Evolutionary conservation across 2,797 vertebrate species (phyloP), one percentile per base, ranked within the genome.

Genomic region (Chelmon rostratus): DNA sequence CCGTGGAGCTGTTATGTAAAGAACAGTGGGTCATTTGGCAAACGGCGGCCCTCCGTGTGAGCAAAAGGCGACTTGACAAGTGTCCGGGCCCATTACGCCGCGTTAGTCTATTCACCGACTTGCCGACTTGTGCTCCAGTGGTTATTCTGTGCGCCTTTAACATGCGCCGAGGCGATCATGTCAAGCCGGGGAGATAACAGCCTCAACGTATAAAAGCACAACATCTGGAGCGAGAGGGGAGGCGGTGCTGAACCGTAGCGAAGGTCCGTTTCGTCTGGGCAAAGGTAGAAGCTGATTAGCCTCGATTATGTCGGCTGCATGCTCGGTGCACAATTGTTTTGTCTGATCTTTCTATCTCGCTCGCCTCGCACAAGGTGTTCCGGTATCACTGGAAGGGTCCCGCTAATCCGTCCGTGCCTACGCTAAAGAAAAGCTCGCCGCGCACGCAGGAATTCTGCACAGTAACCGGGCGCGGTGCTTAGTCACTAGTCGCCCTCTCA

Each of bases 21-120:
- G 75, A 83, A 78, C 78, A 82, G 89, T 37, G 89, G 91, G 91
- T 93, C 89, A 89, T 90, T 92, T 90, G 87, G 90, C 89, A 86
- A 89, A 84, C 62, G 57, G 46, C 73, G 63, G 79, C 77, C 57
- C 63, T 67, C 16, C 4, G 11, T 52, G 85, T 95, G 93, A 95
- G 91, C 73, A 78, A 89, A 81, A 93, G 81, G 84, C 83, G 80
- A 92, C 82, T 89, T 95, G 95, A 95, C 94, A 94, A 93, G 93
- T 93, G 94, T 95, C 94, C 87, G 88, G 53, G 88, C 83, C 91
- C 92, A 95, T 96, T 96, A 95, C 71, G 61, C 83, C 33, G 72
- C 11, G 90, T 91, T 93, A 93, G 92, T 80, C 82, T 76, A 19
- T 85, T 86, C 90, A 73, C 78, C 61, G 75, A 83, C 88, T 89